phyloP scores from a whole-genome alignment of 2,113 vertebrate species.

The Ardeotis arabs region DNA sequence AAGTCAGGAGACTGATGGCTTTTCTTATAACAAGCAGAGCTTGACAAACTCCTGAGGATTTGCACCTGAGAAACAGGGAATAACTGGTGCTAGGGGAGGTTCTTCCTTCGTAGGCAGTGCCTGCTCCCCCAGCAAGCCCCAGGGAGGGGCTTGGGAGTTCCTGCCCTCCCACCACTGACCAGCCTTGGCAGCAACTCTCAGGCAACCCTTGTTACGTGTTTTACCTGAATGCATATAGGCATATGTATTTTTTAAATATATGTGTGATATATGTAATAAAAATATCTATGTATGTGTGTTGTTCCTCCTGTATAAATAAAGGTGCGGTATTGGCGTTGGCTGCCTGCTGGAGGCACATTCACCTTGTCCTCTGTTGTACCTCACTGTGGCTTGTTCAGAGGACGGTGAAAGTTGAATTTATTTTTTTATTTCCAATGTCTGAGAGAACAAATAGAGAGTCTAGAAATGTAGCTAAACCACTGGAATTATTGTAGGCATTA shows the following conservation, averaged over 20 bases:
- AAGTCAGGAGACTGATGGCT: background rate
- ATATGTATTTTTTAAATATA: background rate
- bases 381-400: background rate
- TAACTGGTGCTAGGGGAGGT: background rate
- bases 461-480: background rate
- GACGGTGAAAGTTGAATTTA: background rate
- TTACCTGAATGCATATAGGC: background rate
- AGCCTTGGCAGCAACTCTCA: background rate
- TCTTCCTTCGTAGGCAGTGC: too few relatives aligned
- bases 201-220: background rate
- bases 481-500: background rate
- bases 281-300: accelerated
- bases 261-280: background rate
- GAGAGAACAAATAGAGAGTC: background rate
- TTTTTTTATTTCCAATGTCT: background rate
- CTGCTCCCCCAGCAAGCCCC: background rate
- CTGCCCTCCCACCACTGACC: background rate
- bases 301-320: background rate
- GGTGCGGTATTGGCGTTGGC: background rate
- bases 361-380: background rate
- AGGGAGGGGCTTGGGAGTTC: background rate
- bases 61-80: background rate
- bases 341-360: background rate
- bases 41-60: background rate
- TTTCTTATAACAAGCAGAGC: background rate